phyloP scores from a whole-genome alignment of 2,888 invertebrate genomes.

The Eucriotettix oculatus region DNA sequence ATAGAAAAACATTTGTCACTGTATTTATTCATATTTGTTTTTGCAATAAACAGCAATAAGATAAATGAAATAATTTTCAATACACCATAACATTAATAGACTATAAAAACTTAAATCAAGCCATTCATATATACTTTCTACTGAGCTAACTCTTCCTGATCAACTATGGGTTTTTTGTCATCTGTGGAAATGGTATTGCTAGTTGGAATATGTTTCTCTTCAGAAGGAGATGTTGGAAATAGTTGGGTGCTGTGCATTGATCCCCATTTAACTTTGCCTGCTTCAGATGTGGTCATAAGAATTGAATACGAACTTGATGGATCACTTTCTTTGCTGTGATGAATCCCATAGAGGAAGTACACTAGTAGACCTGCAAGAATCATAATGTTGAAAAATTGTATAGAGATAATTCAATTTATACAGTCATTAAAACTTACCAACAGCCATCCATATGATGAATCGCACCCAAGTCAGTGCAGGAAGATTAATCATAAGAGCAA shows the following conservation, averaged over 20 bases:
- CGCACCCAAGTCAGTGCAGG: conserved; percentile 68
- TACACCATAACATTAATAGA: too few relatives aligned
- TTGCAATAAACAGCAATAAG: too few relatives aligned
- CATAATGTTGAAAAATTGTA: background rate
- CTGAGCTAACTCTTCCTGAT: background rate
- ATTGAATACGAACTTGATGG: conserved; percentile 40
- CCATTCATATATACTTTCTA: background rate
- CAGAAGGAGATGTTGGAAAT: background rate
- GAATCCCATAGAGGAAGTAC: conserved; percentile 72
- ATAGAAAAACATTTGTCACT: too few relatives aligned
- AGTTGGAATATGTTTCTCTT: background rate
- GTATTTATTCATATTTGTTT: too few relatives aligned
- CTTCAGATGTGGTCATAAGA: conserved; percentile 45
- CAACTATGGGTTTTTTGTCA: background rate
- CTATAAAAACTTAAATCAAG: too few relatives aligned
- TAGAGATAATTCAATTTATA: background rate
- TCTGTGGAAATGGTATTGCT: background rate
- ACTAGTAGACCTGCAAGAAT: conserved; percentile 49
- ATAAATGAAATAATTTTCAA: too few relatives aligned
- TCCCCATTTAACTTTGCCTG: conserved; percentile 29
- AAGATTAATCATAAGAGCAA: conserved; percentile 68
- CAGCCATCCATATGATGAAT: conserved; percentile 71
- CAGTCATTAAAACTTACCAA: conserved; percentile 36
- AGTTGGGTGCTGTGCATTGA: conserved; percentile 24
- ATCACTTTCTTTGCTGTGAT: conserved; percentile 65